Conservation (phyloP, 2,888 invertebrate species). For the Latrodectus hesperus region DNA sequence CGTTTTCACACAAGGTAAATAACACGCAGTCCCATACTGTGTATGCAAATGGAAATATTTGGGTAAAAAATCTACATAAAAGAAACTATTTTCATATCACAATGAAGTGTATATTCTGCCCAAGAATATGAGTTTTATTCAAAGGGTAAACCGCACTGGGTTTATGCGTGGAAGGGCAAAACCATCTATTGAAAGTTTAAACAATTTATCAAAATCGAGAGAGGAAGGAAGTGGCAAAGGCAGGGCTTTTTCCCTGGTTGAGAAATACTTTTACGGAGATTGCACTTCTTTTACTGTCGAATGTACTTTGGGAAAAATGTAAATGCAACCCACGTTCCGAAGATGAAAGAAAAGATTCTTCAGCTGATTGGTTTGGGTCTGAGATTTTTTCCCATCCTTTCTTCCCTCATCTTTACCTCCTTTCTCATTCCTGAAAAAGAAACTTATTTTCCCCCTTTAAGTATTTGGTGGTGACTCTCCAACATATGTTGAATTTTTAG, state of each 20-base stretch:
- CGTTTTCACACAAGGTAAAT: too few relatives aligned
- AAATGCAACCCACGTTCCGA: slow-evolving; percentile 23
- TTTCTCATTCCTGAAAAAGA: neutral
- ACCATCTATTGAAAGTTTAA: slow-evolving; percentile 49
- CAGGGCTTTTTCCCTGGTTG: slow-evolving; percentile 29
- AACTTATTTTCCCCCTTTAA: neutral
- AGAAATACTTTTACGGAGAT: slow-evolving; percentile 49
- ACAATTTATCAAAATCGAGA: slow-evolving; percentile 45
- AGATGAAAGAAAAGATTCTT: slow-evolving; percentile 6
- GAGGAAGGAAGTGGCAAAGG: slow-evolving; percentile 12
- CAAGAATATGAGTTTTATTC: slow-evolving; percentile 2
- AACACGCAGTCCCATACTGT: neutral
- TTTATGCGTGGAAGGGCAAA: slow-evolving; percentile 20
- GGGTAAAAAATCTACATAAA: neutral
- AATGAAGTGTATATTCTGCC: neutral
- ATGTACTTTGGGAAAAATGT: slow-evolving; percentile 40
- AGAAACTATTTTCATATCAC: slow-evolving; percentile 5
- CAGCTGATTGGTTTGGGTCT: neutral
- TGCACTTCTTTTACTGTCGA: slow-evolving; percentile 32
- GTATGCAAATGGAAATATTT: neutral
- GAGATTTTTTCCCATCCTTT: neutral
- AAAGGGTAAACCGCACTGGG: slow-evolving; percentile 18
- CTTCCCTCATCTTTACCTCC: neutral
- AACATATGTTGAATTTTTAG: neutral
- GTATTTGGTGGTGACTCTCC: neutral